These are phyloP conservation scores for Rhynchotus rufescens DNA, from an alignment of 2,797 vertebrate species.

Conservation along the genomic window DNA sequence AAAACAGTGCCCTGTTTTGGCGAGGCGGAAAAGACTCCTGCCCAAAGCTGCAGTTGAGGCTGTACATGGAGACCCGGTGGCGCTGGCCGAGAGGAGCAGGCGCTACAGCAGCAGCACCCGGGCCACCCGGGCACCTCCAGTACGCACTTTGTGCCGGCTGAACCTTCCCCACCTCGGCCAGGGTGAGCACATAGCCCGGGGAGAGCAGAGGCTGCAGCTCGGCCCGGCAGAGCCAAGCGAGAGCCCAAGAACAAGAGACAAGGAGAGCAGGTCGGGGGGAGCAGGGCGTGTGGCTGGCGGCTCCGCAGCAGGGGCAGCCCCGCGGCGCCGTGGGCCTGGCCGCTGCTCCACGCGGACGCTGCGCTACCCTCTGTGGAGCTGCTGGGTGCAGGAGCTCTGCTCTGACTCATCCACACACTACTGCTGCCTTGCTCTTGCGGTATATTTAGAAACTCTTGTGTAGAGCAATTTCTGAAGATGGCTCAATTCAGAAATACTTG, in stretches of 20 bases:
- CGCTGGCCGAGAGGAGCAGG: too few relatives aligned
- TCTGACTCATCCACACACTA: constrained; percentile 60
- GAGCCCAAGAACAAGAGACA: neutral
- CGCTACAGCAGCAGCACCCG: too few relatives aligned
- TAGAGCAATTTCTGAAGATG: constrained; percentile 67
- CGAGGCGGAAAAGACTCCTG: too few relatives aligned
- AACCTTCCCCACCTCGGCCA: neutral
- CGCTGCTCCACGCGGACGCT: neutral
- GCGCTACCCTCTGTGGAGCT: neutral
- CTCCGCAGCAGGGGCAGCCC: neutral
- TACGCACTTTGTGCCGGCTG: neutral
- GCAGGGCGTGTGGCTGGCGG: too few relatives aligned
- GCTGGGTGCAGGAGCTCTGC: constrained; percentile 8
- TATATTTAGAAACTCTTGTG: constrained; percentile 73
- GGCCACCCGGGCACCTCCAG: too few relatives aligned
- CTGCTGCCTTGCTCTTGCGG: constrained; percentile 2
- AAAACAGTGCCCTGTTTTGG: too few relatives aligned
- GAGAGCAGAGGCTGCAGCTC: neutral
- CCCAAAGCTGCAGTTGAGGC: too few relatives aligned
- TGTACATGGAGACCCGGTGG: too few relatives aligned
- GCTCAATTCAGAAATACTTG: constrained; percentile 67
- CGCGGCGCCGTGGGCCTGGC: neutral
- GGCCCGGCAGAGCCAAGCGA: neutral
- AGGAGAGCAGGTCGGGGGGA: neutral
- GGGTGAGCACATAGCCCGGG: neutral